These are phyloP conservation scores for Lytechinus pictus DNA, from an alignment of 35 echinoderm and acorn worm species.

Conservation along the genomic window DNA sequence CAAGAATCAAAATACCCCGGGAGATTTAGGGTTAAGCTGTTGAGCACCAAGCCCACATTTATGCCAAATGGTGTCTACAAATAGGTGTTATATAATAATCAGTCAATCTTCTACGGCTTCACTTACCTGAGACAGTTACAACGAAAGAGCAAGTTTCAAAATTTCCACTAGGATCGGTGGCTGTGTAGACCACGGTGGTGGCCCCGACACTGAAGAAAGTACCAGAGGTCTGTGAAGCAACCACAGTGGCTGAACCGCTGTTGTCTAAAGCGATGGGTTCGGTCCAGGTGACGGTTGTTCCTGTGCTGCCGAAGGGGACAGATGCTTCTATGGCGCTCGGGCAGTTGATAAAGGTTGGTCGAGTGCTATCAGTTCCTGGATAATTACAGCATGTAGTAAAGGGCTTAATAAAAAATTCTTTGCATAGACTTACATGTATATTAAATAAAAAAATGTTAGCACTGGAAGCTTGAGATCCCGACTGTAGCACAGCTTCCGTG, in stretches of 20 bases:
- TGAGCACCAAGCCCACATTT: no score
- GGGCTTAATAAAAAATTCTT: no score
- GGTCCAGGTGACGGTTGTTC: slow-evolving; percentile 48
- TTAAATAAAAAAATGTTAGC: no score
- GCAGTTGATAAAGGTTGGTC: slow-evolving; percentile 44
- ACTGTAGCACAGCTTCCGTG: no score
- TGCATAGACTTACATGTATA: no score
- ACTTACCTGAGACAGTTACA: neutral
- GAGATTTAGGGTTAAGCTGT: no score
- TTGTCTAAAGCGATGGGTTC: slow-evolving; percentile 52
- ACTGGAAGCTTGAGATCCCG: no score
- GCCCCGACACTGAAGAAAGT: neutral
- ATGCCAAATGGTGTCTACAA: no score
- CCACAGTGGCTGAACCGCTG: neutral
- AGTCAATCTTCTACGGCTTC: no score
- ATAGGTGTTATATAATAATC: no score
- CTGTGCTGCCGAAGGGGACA: slow-evolving; percentile 17
- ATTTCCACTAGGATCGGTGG: neutral
- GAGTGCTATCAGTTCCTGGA: neutral
- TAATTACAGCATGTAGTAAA: neutral
- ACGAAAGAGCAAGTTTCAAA: neutral
- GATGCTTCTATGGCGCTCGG: slow-evolving; percentile 3
- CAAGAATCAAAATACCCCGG: no score
- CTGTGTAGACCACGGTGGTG: slow-evolving; percentile 3
- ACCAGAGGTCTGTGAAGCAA: neutral